Evolutionary conservation across 2,888 invertebrate species (phyloP), one percentile per base, ranked within the genome.

Genomic region (Schizotus pectinicornis): DNA sequence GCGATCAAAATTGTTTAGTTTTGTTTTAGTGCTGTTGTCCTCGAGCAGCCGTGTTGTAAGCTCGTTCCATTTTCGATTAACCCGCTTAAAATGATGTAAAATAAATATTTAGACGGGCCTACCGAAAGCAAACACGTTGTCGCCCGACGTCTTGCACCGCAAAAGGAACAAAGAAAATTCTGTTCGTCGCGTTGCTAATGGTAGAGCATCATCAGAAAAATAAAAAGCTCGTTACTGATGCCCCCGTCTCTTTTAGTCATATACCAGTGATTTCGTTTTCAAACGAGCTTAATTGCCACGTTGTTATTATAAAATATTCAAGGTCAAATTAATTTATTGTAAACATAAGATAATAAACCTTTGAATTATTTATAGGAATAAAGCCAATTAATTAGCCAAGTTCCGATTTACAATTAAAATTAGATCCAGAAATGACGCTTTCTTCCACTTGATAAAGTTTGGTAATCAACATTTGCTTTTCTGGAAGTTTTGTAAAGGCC

Each of bases 31-130:
- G 36, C 14, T 37, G 5, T 11, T 50, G 7, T 41, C 6, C 39
- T 1, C 5, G 5, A 30, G n/a, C 32, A 42, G 32, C 11, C n/a
- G 32, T 31, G 7, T 30, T n/a, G 30, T 14, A 42, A 42, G 3
- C 43, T 3, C 9, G 53, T 58, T 45, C 58, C 39, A 58, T 43
- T 58, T 58, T 58, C 53, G 42, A 53, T 58, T 53, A 53, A 58
- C 58, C 42, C 51, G 46, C 53, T 35, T 31, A 51, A 58, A 58
- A 57, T 52, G 42, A 53, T 53, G 48, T 53, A 43, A 53, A 58
- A 52, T 53, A 58, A 58, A 58, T 58, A 58, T 58, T 58, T 52
- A 58, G 49, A 53, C 53, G 53, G 48, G 49, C 43, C 48, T 58
- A 22, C 58, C 58, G 53, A 58, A 58, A 58, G 47, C 35, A 58